A percentile compares a stretch with the other conserved stretches of the same genome.
phyloP scores from a whole-genome alignment of 1,140 invertebrate species.

The Pteromalus puparum region DNA sequence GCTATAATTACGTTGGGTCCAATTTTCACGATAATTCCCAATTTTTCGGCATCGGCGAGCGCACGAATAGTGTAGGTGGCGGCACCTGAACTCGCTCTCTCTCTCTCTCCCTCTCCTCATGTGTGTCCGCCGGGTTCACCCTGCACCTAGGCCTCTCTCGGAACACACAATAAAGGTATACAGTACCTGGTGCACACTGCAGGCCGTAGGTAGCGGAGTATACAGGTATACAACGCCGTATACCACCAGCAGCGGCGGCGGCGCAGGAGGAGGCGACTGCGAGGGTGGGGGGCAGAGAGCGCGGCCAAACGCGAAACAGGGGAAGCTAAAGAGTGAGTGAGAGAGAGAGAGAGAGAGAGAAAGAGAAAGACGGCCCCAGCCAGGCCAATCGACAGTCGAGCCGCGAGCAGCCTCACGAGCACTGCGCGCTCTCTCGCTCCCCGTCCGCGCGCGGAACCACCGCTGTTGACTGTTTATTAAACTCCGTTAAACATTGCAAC shows the following conservation, averaged over 20 bases:
- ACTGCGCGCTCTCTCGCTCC: background rate
- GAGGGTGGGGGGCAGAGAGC: background rate
- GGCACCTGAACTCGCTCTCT: background rate
- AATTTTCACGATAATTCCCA: background rate
- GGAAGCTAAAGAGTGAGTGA: background rate
- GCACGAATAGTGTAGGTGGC: background rate
- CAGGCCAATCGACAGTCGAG: conserved; percentile 32
- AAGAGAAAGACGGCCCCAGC: background rate
- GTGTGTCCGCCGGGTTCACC: background rate
- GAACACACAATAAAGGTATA: background rate
- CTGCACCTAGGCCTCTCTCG: background rate
- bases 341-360: background rate
- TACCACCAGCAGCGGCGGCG: background rate
- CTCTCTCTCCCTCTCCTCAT: background rate
- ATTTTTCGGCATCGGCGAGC: background rate
- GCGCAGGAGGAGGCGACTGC: background rate
- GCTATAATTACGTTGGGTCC: too few relatives aligned
- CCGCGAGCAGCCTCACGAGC: conserved; percentile 41
- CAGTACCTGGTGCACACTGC: too few relatives aligned
- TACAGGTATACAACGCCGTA: background rate
- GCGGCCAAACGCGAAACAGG: background rate
- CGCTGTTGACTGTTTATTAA: too few relatives aligned
- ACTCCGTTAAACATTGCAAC: background rate
- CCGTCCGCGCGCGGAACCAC: background rate
- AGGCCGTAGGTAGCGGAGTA: background rate